Evolutionary conservation across 2,888 invertebrate genomes (phyloP), one percentile per base, ranked within the genome.

Genomic region (Apotomis betuletana): DNA sequence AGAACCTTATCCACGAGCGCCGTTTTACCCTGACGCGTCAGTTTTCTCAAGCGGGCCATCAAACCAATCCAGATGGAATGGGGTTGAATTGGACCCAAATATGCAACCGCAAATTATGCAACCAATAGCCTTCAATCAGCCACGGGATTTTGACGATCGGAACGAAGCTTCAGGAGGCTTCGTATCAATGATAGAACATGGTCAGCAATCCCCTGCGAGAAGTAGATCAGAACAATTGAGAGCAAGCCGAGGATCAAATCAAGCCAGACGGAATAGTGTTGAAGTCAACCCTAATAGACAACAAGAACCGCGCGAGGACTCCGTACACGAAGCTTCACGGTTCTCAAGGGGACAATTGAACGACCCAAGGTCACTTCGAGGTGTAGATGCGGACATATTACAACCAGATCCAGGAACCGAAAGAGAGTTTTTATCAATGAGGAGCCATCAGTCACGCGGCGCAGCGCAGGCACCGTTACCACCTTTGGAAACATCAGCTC

Each of bases 91-190:
- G 6, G 44, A 59, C 9, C 59, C 13, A 10, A 58, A 6, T 38
- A 13, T 58, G 27, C 27, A 27, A 27, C 27, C 27, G 27, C 27
- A 27, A 27, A 27, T 27, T 27, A 27, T 27, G 27, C 27, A 27
- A 27, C 27, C 27, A 27, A 27, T 27, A 2, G 27, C 2, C 27
- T 27, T 27, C 27, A 27, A 27, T 52, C 62, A 10, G 9, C 36
- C 62, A n/a, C 51, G 12, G 9, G 13, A 12, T n/a, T 62, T 51
- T 51, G 8, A 36, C 9, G 36, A n/a, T n/a, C 62, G 9, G 36
- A 46, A 51, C 3, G 62, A 65, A n/a, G 15, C 54, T 38, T 46
- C 57, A 36, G 49, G 10, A 9, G 41, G 52, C 41, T 65, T 57
- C 9, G 27, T 57, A 13, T 46, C 65, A 8, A n/a, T 65, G 55